These are phyloP conservation scores for Centrocercus urophasianus DNA, from an alignment of 2,113 vertebrate genomes.

Conservation along the genomic window DNA sequence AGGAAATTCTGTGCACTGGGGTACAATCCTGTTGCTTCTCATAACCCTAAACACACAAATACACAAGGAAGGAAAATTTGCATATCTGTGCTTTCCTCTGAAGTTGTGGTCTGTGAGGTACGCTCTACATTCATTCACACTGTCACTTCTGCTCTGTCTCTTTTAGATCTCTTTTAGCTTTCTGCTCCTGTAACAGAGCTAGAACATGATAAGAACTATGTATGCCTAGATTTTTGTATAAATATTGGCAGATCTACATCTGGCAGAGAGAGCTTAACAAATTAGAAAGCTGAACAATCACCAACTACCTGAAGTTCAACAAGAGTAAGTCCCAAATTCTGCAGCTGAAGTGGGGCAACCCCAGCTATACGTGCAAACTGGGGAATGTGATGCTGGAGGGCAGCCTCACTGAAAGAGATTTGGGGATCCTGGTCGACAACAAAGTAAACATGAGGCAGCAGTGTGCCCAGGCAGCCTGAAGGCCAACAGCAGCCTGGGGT, in stretches of 20 bases:
- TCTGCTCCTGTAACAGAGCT: neutral
- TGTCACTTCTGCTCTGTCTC: neutral
- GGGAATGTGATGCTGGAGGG: too few species aligned
- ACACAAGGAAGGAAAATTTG: neutral
- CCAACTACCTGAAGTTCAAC: too few species aligned
- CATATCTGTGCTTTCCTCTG: neutral
- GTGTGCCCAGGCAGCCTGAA: too few species aligned
- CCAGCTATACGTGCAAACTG: too few species aligned
- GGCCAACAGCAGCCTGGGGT: too few species aligned
- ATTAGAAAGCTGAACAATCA: too few species aligned
- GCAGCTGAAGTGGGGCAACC: too few species aligned
- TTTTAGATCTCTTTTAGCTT: neutral
- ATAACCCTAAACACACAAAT: neutral
- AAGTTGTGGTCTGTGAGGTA: neutral
- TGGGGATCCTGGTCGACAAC: too few species aligned
- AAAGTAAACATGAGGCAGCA: too few species aligned
- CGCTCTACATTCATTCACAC: neutral
- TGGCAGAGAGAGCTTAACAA: neutral
- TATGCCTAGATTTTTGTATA: neutral
- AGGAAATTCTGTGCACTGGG: neutral
- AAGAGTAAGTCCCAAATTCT: too few species aligned
- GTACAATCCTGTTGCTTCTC: neutral
- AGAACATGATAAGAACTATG: accelerated
- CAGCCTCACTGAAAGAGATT: too few species aligned
- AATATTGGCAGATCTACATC: accelerated